Conservation (phyloP, 2,797 vertebrate species). For the Tauraco hartlaubi region DNA sequence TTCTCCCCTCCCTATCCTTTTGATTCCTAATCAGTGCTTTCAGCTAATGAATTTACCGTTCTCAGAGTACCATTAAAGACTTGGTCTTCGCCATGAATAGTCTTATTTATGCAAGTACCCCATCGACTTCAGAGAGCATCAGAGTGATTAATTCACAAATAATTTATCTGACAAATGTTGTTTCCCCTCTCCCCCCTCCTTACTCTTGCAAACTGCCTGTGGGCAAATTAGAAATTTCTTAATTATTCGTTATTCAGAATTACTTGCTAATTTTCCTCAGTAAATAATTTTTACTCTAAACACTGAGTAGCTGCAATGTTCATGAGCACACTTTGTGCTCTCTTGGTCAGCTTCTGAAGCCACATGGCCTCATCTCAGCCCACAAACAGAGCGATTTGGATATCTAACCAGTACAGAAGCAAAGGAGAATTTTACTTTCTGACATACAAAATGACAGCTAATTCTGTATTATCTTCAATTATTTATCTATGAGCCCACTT, state of each 20-base stretch:
- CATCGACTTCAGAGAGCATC: conserved; percentile 10
- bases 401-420: not conserved
- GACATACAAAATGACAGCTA: conserved; percentile 30
- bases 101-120: conserved; percentile 13
- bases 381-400: not conserved
- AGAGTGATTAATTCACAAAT: conserved; percentile 66
- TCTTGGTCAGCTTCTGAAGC: not conserved
- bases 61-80: conserved; percentile 14
- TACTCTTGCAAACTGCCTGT: not conserved
- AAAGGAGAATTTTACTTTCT: not conserved
- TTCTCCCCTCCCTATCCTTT: conserved; percentile 47
- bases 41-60: conserved; percentile 52
- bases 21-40: conserved; percentile 58
- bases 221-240: not conserved
- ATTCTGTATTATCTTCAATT: conserved; percentile 53
- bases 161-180: conserved; percentile 52
- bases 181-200: not conserved
- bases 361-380: not conserved
- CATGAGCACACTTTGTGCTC: not conserved
- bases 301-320: not conserved
- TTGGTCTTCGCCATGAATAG: conserved; percentile 11
- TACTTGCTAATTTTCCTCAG: not conserved
- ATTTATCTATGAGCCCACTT: conserved; percentile 60
- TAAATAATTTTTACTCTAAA: not conserved
- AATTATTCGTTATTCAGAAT: conserved; percentile 22